Base-by-base conservation (phyloP, 2,113 vertebrate genomes). In the Ranitomeya variabilis region DNA sequence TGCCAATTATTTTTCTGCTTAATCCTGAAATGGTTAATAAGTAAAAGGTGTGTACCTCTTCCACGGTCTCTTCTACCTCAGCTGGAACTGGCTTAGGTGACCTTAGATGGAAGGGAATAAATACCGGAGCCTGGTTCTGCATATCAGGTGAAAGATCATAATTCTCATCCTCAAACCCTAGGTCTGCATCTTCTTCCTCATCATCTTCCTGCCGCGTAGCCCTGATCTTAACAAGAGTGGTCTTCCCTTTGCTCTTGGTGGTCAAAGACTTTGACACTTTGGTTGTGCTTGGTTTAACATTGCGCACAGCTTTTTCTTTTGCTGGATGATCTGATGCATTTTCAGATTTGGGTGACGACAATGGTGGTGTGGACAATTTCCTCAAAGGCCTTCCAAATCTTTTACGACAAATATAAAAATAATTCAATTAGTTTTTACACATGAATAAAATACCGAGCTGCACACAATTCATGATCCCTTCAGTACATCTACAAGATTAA, bases 51-150 rank as follows among this genome's bases (percentile, higher is more conserved):
- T 45, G 37, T 45, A 99, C 98, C 97, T 99, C 97, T 91, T 97
- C 97, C 95, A 98, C 93, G 0, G 95, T 96, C 93, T 98, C 97
- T 80, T 98, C 95, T 89, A 98, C 96, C 88, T 96, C 95, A 88
- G 94, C 55, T 78, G 95, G 88, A 90, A 96, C 51, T 52, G 94
- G 92, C 23, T 91, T 94, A 45, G 95, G 95, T 80, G 97, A 96
- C 80, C 96, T 95, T 81, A 99, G 95, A 87, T 95, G 94, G 80
- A 94, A 86, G 15, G 97, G 97, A 84, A 98, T 95, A 92, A 98
- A 99, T 0, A 92, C 96, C 55, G 96, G 95, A 55, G 95, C 95
- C 90, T 94, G 94, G 92, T 95, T 95, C 90, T 97, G 94, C 91
- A 96, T 94, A 54, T 95, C 94, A 0, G 94, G 93, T 81, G 94